Conservation (phyloP, 1,140 invertebrate genomes). For the Papilio machaon region DNA sequence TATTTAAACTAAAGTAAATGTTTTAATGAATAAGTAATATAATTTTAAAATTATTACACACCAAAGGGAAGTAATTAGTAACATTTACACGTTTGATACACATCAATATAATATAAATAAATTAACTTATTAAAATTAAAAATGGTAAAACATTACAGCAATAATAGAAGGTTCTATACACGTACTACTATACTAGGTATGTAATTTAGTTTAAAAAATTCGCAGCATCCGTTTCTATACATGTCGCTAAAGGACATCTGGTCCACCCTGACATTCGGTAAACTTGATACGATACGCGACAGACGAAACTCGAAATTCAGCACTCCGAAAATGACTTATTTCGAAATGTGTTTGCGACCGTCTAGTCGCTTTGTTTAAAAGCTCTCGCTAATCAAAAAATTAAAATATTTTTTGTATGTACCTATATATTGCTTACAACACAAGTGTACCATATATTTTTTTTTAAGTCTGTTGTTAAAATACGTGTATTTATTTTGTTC, state of each 20-base stretch:
- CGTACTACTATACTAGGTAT: background rate
- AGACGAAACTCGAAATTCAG: constrained; percentile 48
- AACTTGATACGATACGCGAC: constrained; percentile 50
- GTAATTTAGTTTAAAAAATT: background rate
- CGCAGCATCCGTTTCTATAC: constrained; percentile 2
- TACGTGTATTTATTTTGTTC: constrained; percentile 64
- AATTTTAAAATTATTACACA: background rate
- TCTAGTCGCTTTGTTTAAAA: background rate
- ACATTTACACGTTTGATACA: background rate
- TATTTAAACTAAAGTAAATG: too few species aligned
- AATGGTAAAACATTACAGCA: background rate
- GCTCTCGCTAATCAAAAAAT: background rate
- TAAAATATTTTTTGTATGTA: constrained; percentile 2
- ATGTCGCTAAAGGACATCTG: constrained; percentile 28
- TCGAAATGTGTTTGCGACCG: background rate
- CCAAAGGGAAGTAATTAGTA: background rate
- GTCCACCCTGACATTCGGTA: constrained; percentile 67
- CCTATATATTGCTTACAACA: background rate
- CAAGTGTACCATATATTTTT: background rate
- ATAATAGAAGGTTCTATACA: background rate
- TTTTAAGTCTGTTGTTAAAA: background rate
- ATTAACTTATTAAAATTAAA: background rate
- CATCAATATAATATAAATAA: background rate
- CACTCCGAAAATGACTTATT: constrained; percentile 38
- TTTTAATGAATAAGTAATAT: too few species aligned